Evolutionary conservation across 2,797 vertebrate species (phyloP), one percentile per base, ranked within the genome.

Genomic region (Pelochelys cantorii): DNA sequence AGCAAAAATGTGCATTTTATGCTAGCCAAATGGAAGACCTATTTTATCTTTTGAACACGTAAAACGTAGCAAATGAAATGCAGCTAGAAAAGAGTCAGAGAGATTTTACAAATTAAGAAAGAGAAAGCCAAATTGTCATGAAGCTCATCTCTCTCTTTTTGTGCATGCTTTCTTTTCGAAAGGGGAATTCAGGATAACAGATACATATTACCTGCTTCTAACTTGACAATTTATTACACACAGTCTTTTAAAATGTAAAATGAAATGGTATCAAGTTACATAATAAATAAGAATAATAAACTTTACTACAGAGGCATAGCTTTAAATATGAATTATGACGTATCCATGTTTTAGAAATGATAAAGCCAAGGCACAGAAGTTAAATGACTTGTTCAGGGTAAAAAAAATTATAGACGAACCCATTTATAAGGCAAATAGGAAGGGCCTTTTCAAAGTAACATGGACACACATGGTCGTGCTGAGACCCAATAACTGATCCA

Each of bases 91-190:
- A 95, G 53, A 52, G 83, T 92, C 53, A 87, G 87, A 90, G 57
- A 84, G 37, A 80, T 86, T 89, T 89, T 85, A 92, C 94, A 74
- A 89, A 90, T 93, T 89, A 92, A 71, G 74, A 42, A 86, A 96
- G 81, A 84, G 34, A 84, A 11, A 22, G 83, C n/a, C 84, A 95
- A 93, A 78, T 88, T 88, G 60, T 85, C 81, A 94, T 81, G 11
- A 84, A 93, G 57, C 84, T 92, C 84, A 82, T 53, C 97, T 95
- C 68, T 91, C 56, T 93, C 83, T 87, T 88, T 85, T 93, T 90
- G 80, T 88, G 60, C 93, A 83, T 89, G 25, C 48, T 93, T 93
- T 92, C 62, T 82, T 90, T 94, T 91, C 81, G 89, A 95, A 95
- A 91, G 34, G 55, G 90, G 65, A 94, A 31, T 27, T 14, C 48